Percentiles rank a stretch among this genome's conserved stretches.
Evolutionary conservation across 2,888 invertebrate species (phyloP).

Genomic region (Acronicta aceris): DNA sequence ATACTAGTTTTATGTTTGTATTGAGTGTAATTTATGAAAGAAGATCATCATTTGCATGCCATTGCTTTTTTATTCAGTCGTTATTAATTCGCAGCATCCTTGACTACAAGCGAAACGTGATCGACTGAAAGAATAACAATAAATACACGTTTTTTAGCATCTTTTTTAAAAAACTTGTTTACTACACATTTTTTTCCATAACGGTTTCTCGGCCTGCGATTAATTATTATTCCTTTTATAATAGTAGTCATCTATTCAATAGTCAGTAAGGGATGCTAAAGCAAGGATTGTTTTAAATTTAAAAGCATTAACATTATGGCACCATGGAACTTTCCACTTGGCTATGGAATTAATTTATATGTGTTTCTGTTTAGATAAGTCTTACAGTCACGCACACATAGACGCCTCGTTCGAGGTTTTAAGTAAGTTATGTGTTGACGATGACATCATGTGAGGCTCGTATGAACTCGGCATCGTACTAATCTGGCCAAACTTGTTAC

Average conservation of each 20-base stretch:
- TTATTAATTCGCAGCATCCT: slow-evolving; percentile 65
- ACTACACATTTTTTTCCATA: slow-evolving; percentile 50
- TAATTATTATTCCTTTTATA: slow-evolving; percentile 69
- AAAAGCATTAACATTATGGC: slow-evolving; percentile 52
- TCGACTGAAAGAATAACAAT: slow-evolving; percentile 53
- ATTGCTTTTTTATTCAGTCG: slow-evolving; percentile 34
- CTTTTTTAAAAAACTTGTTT: slow-evolving; percentile 61
- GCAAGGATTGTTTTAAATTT: slow-evolving; percentile 63
- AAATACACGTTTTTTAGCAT: slow-evolving; percentile 41
- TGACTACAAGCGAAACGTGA: slow-evolving; percentile 70
- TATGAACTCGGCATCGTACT: slow-evolving; percentile 50
- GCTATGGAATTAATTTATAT: slow-evolving; percentile 58
- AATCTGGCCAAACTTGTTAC: slow-evolving; percentile 73
- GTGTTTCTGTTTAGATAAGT: slow-evolving; percentile 58
- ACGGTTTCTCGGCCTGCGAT: slow-evolving; percentile 54
- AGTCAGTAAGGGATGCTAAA: slow-evolving; percentile 63
- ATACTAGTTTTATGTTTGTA: neutral
- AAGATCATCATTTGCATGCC: slow-evolving; percentile 21
- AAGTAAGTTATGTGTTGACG: slow-evolving; percentile 60
- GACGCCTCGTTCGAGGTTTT: slow-evolving; percentile 46
- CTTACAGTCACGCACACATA: slow-evolving; percentile 52
- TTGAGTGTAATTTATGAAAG: slow-evolving; percentile 28
- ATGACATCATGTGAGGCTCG: slow-evolving; percentile 71
- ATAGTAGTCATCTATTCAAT: slow-evolving; percentile 56
- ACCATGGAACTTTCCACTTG: slow-evolving; percentile 71